These are phyloP conservation scores for Pterois miles DNA, from an alignment of 2,797 vertebrate species.

Conservation along the genomic window DNA sequence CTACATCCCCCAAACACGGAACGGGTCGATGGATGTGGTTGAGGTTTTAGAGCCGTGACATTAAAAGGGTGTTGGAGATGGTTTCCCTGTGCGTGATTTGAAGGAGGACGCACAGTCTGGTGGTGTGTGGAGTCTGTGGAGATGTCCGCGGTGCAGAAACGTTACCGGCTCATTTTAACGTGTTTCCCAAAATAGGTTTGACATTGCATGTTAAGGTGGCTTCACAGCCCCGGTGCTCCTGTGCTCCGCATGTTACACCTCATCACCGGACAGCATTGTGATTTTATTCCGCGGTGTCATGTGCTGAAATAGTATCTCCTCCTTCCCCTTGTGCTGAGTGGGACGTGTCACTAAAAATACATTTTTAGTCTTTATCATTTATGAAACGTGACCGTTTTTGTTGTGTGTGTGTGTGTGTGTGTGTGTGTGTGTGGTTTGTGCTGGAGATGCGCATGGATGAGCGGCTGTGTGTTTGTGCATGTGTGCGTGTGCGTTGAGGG, in stretches of 20 bases:
- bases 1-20: slow-evolving; percentile 25
- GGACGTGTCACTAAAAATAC: slow-evolving; percentile 1
- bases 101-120: background rate
- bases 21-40: slow-evolving; percentile 6
- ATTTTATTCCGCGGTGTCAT: slow-evolving; percentile 45
- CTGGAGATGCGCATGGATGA: slow-evolving; percentile 46
- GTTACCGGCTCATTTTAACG: background rate
- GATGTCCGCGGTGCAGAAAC: slow-evolving; percentile 72
- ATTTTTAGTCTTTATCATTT: background rate
- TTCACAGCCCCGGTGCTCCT: slow-evolving; percentile 2
- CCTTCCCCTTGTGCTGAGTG: slow-evolving; percentile 14
- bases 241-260: background rate
- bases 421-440: background rate
- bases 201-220: slow-evolving; percentile 25
- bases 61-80: background rate
- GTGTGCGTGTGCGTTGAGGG: background rate
- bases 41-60: background rate
- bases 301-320: slow-evolving; percentile 63
- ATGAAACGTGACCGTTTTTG: background rate
- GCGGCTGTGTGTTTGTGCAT: background rate
- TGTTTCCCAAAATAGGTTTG: slow-evolving; percentile 18
- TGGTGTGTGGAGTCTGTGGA: background rate
- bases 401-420: slow-evolving; percentile 1
- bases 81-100: background rate
- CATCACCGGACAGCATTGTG: background rate